Percentiles rank a stretch among this genome's conserved stretches.
Evolutionary conservation across 2,888 invertebrate species (phyloP).

Genomic region (Eurytoma adleriae): DNA sequence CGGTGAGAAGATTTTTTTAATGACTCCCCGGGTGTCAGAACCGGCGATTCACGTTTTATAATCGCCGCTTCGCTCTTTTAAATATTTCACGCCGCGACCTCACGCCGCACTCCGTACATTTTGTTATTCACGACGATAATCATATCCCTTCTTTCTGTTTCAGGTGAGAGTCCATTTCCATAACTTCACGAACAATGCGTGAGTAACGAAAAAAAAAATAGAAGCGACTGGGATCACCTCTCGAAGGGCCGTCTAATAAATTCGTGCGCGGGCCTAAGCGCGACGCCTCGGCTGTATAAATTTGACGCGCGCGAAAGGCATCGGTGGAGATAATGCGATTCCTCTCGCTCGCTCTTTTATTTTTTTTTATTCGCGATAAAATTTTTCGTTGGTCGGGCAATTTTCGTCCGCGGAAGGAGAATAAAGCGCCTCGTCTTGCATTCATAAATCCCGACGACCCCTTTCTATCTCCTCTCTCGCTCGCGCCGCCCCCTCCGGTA

Average conservation of each 20-base stretch:
- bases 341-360: background rate
- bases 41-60: background rate
- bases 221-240: too few species aligned
- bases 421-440: conserved; percentile 51
- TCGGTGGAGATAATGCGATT: conserved; percentile 44
- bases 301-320: conserved; percentile 28
- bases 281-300: conserved; percentile 8
- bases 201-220: conserved; percentile 2
- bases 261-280: background rate
- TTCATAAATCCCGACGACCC: conserved; percentile 54
- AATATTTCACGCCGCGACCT: background rate
- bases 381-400: conserved; percentile 49
- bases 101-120: background rate
- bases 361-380: conserved; percentile 37
- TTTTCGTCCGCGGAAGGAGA: conserved; percentile 23
- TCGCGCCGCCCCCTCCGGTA: conserved; percentile 21
- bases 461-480: conserved; percentile 32
- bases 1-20: background rate
- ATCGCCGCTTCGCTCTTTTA: background rate
- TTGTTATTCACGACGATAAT: conserved; percentile 23
- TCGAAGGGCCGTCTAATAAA: background rate
- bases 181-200: background rate
- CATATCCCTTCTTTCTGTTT: conserved; percentile 33
- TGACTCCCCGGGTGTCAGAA: background rate
- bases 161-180: conserved; percentile 38